phyloP scores from a whole-genome alignment of 2,888 invertebrate genomes.

The Harmothoe impar region DNA sequence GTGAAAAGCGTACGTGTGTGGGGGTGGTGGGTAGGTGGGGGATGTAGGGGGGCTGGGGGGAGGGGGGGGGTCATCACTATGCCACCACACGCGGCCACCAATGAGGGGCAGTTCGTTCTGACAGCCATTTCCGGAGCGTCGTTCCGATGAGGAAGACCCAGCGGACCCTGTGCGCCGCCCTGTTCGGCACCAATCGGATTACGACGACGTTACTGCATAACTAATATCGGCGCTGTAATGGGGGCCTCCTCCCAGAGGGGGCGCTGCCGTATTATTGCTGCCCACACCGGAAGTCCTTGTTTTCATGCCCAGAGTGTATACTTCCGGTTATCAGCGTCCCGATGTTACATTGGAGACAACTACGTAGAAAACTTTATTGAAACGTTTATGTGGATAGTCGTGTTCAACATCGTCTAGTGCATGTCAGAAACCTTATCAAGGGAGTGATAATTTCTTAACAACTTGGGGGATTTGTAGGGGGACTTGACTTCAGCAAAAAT shows the following conservation, averaged over 20 bases:
- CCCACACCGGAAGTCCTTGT: slow-evolving; percentile 15
- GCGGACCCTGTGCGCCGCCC: background rate
- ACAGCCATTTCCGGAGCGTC: too few species aligned
- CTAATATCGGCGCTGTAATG: background rate
- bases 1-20: too few species aligned
- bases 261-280: background rate
- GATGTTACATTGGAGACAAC: background rate
- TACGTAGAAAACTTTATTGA: background rate
- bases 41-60: too few species aligned
- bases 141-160: too few species aligned
- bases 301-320: background rate
- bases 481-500: too few species aligned
- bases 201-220: background rate
- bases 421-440: background rate
- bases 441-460: background rate
- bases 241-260: background rate
- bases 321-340: background rate
- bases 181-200: background rate
- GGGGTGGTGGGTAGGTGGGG: too few species aligned
- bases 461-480: too few species aligned
- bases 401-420: background rate
- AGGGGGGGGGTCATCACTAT: too few species aligned
- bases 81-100: too few species aligned
- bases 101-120: too few species aligned
- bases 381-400: background rate